Evolutionary conservation across 1,140 invertebrate genomes (phyloP).

Genomic region (Sinella curviseta): DNA sequence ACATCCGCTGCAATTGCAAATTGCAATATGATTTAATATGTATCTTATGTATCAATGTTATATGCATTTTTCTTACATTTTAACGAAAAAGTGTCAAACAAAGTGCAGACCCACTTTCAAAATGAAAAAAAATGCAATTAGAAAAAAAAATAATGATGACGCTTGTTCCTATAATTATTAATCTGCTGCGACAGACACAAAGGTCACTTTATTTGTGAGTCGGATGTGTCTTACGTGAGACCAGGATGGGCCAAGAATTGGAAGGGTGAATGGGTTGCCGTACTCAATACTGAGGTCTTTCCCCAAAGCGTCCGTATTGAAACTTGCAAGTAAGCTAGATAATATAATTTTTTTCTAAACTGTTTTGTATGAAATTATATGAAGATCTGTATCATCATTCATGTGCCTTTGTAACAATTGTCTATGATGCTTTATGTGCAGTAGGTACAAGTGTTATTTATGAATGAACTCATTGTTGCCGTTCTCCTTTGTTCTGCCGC

Average conservation of each 20-base stretch:
- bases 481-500: no score
- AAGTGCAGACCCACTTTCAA: no score
- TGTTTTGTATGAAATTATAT: no score
- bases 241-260: slow-evolving; percentile 58
- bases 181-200: slow-evolving; percentile 46
- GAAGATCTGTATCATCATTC: neutral
- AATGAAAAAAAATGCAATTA: neutral
- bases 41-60: no score
- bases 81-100: no score
- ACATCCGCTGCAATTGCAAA: no score
- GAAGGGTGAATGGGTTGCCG: slow-evolving; percentile 56
- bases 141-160: neutral
- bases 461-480: no score
- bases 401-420: neutral
- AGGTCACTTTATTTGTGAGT: slow-evolving; percentile 57
- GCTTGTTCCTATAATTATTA: neutral
- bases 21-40: no score
- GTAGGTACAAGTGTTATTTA: no score
- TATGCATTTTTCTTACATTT: no score
- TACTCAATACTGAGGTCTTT: slow-evolving; percentile 56
- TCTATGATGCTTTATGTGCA: neutral
- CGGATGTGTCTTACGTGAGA: slow-evolving; percentile 54
- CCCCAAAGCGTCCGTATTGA: slow-evolving; percentile 57
- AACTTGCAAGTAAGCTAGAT: slow-evolving; percentile 55
- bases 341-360: neutral